phyloP scores from a whole-genome alignment of 2,113 vertebrate species.

The Bucco capensis region DNA sequence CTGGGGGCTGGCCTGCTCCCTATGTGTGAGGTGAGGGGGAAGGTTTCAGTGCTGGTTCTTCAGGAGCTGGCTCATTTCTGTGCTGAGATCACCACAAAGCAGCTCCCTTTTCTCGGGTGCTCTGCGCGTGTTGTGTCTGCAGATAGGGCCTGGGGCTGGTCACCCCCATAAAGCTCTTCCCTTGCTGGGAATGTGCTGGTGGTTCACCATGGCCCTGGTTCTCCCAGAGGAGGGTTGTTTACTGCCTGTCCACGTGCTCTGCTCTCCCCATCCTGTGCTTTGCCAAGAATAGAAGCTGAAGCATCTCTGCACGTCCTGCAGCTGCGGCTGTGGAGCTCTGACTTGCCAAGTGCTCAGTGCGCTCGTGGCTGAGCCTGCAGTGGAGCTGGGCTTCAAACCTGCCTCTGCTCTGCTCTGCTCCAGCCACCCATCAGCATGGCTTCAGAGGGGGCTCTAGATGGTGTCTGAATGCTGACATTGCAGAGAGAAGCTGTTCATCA shows the following conservation, averaged over 20 bases:
- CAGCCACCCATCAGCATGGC: not conserved
- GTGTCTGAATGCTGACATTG: not conserved
- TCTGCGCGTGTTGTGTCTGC: accelerated
- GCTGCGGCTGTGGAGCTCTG: not conserved
- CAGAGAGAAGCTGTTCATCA: not conserved
- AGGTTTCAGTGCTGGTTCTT: accelerated
- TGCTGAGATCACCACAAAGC: not conserved
- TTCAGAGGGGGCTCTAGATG: not conserved
- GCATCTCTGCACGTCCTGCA: not conserved
- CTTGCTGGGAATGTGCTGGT: not conserved
- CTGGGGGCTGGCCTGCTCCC: not conserved
- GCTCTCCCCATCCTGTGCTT: not conserved
- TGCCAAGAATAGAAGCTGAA: not conserved
- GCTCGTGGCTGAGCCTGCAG: not conserved
- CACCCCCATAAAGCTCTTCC: not conserved
- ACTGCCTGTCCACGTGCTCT: not conserved
- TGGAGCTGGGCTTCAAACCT: not conserved
- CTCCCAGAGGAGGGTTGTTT: not conserved
- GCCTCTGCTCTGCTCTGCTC: not conserved
- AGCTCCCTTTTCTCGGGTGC: accelerated
- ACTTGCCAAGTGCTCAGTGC: not conserved
- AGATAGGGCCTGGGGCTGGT: accelerated
- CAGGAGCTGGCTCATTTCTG: accelerated
- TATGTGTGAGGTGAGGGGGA: too few relatives aligned
- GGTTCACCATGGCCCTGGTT: not conserved